Base-by-base conservation (phyloP, 2,797 vertebrate species). In the Stomatorhinus walkeri region DNA sequence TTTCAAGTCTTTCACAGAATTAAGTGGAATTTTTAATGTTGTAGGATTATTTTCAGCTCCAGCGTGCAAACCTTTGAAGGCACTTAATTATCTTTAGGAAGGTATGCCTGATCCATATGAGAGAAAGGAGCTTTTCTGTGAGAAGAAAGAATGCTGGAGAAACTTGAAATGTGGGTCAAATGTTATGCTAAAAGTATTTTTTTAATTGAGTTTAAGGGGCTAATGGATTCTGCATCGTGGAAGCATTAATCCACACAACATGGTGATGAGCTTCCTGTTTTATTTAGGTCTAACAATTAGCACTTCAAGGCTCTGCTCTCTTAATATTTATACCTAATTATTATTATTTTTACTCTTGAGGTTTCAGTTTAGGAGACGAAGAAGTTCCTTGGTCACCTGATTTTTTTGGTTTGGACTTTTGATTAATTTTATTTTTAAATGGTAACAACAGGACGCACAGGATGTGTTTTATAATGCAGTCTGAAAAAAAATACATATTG, bases 181-280 rank as follows among this genome's bases (percentile, higher is more conserved):
- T 59, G 87, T 89, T 87, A 61, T 90, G 84, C 88, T 87, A 88
- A 81, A 54, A 86, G 88, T 68, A 36, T 40, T 64, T 88, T 88
- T 87, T 90, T 86, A 89, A 89, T 87, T 54, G 83, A 90, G 79
- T 87, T 87, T 91, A 90, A 90, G 92, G 79, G 87, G 49, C 54
- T 87, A 85, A 90, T 87, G 87, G 83, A 87, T 90, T 61, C 51
- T 88, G 64, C 49, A 81, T 81, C 40, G n/a, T 46, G 40, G 40
- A 46, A 81, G 7, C 19, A 10, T 81, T 81, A 81, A 16, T 28
- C 87, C 90, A 87, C 89, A 89, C 59, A 87, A 88, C 88, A 89
- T 90, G 89, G 48, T 19, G 54, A 56, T 40, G 28, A 91, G 87
- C 24, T 36, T 36, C 24, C 6, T 16, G 64, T 72, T 87, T 54